phyloP scores from a whole-genome alignment of 2,888 invertebrate species.

The Stenoptilia bipunctidactyla region DNA sequence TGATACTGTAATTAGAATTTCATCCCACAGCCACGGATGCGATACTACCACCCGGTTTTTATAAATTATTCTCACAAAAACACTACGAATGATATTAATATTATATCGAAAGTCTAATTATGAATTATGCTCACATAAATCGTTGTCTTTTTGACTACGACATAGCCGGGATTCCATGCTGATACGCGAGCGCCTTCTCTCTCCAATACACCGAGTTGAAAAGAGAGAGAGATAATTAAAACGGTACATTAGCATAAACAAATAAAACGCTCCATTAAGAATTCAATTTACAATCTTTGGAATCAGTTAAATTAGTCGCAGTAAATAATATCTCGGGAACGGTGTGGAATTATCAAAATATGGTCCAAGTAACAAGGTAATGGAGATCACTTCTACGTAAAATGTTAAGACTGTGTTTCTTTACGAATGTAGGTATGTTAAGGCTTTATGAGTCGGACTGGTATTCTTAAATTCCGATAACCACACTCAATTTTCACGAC shows the following conservation, averaged over 20 bases:
- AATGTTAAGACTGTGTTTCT: no score
- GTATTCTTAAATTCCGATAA: no score
- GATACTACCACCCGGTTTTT: no score
- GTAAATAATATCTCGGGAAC: conserved; percentile 60
- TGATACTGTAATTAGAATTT: no score
- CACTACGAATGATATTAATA: no score
- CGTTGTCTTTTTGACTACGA: conserved; percentile 30
- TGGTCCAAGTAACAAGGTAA: conserved; percentile 16
- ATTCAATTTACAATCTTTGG: conserved; percentile 68
- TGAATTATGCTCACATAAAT: conserved; percentile 56
- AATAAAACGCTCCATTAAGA: conserved; percentile 68
- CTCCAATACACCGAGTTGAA: conserved; percentile 15
- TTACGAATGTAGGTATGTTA: no score
- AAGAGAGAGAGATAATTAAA: conserved; percentile 55
- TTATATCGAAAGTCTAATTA: conserved; percentile 32
- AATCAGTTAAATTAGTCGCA: conserved; percentile 65
- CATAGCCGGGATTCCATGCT: conserved; percentile 34
- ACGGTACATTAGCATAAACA: conserved; percentile 67
- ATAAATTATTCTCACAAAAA: no score
- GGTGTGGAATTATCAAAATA: conserved; percentile 37
- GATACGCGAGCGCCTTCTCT: conserved; percentile 20
- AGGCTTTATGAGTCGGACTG: no score
- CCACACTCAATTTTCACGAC: no score
- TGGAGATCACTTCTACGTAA: conserved; percentile 1
- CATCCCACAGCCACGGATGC: no score